These are phyloP conservation scores for Stenurella melanura DNA, from an alignment of 2,888 invertebrate genomes.

Conservation along the genomic window DNA sequence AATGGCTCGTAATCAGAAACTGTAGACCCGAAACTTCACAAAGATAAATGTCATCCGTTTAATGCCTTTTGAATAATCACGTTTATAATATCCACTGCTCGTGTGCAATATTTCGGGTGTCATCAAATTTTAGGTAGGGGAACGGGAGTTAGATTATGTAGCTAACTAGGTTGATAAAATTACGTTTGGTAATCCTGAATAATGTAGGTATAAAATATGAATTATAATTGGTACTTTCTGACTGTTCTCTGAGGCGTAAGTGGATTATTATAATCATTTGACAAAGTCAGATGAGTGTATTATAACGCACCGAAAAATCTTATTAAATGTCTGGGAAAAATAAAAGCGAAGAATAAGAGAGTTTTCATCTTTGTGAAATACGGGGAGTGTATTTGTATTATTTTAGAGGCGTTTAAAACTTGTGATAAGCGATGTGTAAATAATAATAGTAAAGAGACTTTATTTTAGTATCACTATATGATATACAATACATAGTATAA, in stretches of 20 bases:
- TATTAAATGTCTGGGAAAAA: no score
- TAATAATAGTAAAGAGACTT: no score
- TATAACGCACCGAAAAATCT: no score
- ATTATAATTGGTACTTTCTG: background rate
- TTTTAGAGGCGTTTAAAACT: no score
- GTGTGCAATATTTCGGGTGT: slow-evolving; percentile 35
- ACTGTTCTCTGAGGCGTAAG: background rate
- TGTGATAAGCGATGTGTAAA: no score
- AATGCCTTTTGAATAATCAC: slow-evolving; percentile 45
- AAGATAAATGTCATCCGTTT: slow-evolving; percentile 45
- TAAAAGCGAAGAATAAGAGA: no score
- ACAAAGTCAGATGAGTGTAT: background rate
- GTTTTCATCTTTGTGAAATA: no score
- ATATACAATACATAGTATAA: no score
- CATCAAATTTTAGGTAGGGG: slow-evolving; percentile 30
- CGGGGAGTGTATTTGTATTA: no score
- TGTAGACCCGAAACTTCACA: slow-evolving; percentile 36
- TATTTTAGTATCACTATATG: no score
- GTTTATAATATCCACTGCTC: slow-evolving; percentile 29
- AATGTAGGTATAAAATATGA: slow-evolving; percentile 18
- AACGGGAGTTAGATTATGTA: slow-evolving; percentile 16
- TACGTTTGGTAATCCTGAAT: slow-evolving; percentile 35
- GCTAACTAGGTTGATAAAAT: slow-evolving; percentile 30
- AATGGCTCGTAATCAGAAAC: slow-evolving; percentile 46
- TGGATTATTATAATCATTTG: slow-evolving; percentile 3